Base-by-base conservation (phyloP, 2,113 vertebrate genomes). In the Ariopsis seemanni region DNA sequence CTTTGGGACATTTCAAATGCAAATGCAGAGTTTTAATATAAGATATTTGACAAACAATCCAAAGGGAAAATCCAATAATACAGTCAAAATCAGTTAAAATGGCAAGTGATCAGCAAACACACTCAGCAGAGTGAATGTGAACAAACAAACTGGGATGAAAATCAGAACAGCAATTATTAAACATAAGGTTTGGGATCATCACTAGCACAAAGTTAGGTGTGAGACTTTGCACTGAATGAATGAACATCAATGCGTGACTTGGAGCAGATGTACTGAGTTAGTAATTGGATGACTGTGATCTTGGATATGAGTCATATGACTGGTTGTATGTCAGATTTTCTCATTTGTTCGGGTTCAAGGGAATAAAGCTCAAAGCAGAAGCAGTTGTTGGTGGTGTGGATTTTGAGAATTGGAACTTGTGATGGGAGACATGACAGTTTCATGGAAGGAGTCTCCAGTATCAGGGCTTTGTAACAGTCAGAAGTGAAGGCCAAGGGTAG, bases 221-320 rank as follows among this genome's bases (percentile, higher is more conserved):
- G 50, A 78, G 74, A 52, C 5, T 52, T 78, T 27, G 50, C 52
- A 78, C 75, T 78, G 79, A 34, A 60, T 81, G 7, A 81, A 58
- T 60, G 11, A 60, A 34, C 1, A 17, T 60, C 9, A 60, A 27
- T 58, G 27, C 17, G 27, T 81, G 27, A 34, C 60, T 42, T 14
- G 27, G 17, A 81, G 62, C 79, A 81, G 55, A 81, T 81, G 79
- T 62, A 30, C 30, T 0, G 27, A 60, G 18, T 81, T 81, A 81
- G 18, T 62, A 60, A 60, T 15, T 60, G 27, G 79, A 60, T 62
- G 57, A 42, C 79, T 42, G 79, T 81, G 79, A 81, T 62, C 34
- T 60, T 81, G 57, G 9, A 81, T 62, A 42, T 81, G 79, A 81
- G 55, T 81, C 57, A 81, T 58, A 62, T 62, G 18, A 7, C 79